Percentiles rank a stretch among this genome's conserved stretches.
phyloP scores from a whole-genome alignment of 2,113 vertebrate species.

The Nycticorax nycticorax region DNA sequence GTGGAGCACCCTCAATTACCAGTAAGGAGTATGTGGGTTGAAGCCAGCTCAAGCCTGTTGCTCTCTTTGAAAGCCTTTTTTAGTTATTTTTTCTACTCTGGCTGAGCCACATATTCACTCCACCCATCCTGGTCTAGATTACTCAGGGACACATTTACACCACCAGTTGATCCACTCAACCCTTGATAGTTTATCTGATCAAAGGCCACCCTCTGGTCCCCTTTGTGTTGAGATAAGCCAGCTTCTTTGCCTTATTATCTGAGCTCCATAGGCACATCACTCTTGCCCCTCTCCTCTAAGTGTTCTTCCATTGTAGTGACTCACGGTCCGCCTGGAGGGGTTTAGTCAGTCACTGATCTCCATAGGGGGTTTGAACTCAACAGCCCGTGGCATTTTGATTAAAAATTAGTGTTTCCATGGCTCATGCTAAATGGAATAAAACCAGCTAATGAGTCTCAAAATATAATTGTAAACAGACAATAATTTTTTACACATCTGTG shows the following conservation, averaged over 20 bases:
- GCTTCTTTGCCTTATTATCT: not conserved
- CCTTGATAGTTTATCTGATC: not conserved
- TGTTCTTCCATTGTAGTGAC: not conserved
- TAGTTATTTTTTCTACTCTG: not conserved
- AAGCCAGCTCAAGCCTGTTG: not conserved
- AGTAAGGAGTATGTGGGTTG: not conserved
- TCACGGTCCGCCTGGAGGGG: fast-evolving
- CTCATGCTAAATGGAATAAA: not conserved
- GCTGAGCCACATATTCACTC: not conserved
- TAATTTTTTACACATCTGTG: not conserved
- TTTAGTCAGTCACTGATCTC: not conserved
- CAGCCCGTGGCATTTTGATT: not conserved
- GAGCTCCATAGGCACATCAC: not conserved
- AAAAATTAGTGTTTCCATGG: not conserved
- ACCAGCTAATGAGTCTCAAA: not conserved
- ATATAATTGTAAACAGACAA: not conserved
- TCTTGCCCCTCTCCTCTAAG: not conserved
- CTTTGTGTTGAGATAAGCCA: not conserved
- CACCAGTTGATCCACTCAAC: not conserved
- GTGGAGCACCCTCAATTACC: not conserved
- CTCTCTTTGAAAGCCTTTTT: not conserved
- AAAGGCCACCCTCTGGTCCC: not conserved
- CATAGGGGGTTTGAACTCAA: not conserved
- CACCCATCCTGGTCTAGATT: not conserved
- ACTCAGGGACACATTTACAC: not conserved